Evolutionary conservation across 2,797 vertebrate genomes (phyloP), one percentile per base, ranked within the genome.

Genomic region (Scarus forsteni): DNA sequence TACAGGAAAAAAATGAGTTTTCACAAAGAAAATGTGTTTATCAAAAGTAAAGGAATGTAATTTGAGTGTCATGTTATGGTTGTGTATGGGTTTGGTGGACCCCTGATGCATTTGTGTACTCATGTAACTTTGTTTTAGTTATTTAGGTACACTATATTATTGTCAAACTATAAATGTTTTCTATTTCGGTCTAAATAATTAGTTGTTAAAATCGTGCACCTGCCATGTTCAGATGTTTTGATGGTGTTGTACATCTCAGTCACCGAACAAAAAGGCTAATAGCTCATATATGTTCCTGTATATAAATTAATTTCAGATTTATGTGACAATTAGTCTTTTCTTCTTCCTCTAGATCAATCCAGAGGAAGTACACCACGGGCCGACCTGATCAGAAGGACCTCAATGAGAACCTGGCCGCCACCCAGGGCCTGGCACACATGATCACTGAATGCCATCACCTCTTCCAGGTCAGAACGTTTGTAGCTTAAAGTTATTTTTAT

Each of bases 361-460:
- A 99, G 92, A 98, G 94, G 91, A 99, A 98, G 89, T 98, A 98
- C 60, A 94, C 96, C 83, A 96, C 96, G 0, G 98, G 98, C 52
- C 97, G 97, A 52, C 98, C 98, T 0, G 98, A 99, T 91, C 97
- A 98, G 89, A 99, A 98, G 85, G 98, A 99, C 93, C 94, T 99
- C 82, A 99, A 84, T 70, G 98, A 99, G 93, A 99, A 98, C 85
- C 91, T 98, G 92, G 98, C 98, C 1, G 98, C 98, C 52, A 98
- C 96, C 57, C 97, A 99, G 88, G 98, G 98, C 46, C 95, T 99
- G 60, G 93, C 97, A 44, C 98, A 99, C 88, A 99, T 99, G 98
- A 99, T 99, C 92, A 89, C 91, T 46, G 97, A 99, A 92, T 97
- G 97, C 75, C 94, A 96, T 79, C 93, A 78, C 66, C 95, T 99